Conservation (phyloP, 2,797 vertebrate species). For the Tokudaia tokunoshimensis region DNA sequence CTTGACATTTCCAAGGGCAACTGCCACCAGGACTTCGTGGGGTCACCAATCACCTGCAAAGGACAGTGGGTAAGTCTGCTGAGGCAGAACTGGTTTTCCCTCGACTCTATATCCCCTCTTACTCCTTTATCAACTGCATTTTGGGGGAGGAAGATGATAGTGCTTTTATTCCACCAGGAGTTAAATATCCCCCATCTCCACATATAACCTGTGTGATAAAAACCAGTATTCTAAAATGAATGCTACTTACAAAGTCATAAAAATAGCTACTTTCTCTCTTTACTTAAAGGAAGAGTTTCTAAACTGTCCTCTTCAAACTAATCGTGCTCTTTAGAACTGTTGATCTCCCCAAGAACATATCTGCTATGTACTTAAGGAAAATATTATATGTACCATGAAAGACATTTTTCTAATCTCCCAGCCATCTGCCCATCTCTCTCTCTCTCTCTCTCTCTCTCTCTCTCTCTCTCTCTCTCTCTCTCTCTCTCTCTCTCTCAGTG, state of each 20-base stretch:
- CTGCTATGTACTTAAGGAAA: constrained; percentile 81
- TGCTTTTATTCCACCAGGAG: constrained; percentile 65
- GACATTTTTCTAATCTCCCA: constrained; percentile 67
- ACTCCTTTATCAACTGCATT: neutral
- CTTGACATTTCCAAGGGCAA: constrained; percentile 81
- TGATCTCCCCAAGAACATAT: constrained; percentile 72
- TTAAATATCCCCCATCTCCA: neutral
- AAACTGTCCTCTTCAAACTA: constrained; percentile 61
- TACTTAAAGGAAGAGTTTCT: constrained; percentile 76
- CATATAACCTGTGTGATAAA: neutral
- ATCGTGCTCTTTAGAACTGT: constrained; percentile 77
- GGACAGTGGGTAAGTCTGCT: constrained; percentile 72
- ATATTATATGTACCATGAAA: constrained; percentile 82
- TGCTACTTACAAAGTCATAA: constrained; percentile 76
- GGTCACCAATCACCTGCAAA: constrained; percentile 77
- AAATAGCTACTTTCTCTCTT: constrained; percentile 44
- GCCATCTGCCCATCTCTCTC: constrained; percentile 54
- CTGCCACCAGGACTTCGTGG: constrained; percentile 69
- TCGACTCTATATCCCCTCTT: neutral
- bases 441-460: too few species aligned
- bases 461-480: too few species aligned
- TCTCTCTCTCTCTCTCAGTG: neutral
- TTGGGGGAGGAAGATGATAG: constrained; percentile 29
- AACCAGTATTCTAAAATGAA: constrained; percentile 77
- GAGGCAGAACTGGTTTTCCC: constrained; percentile 42